Evolutionary conservation across 2,113 vertebrate genomes (phyloP), one percentile per base, ranked within the genome.

Genomic region (Chlorodrepanis virens): DNA sequence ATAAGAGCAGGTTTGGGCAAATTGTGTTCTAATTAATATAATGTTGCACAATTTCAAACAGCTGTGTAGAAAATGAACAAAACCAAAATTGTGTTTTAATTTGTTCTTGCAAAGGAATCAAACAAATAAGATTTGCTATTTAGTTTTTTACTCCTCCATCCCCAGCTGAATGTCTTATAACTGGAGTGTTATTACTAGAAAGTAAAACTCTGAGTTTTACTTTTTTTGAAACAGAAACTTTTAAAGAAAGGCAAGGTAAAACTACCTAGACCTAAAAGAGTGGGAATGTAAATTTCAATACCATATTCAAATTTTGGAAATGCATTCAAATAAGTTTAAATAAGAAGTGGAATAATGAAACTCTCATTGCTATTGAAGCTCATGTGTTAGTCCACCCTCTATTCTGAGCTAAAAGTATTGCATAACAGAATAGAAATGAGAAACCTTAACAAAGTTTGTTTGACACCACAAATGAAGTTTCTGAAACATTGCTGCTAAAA

Each of bases 21-120:
- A 82, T 25, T 77, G 61, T 81, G 53, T 71, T 91, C 90, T 93
- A 95, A 97, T 94, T 90, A 95, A 82, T 68, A 86, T 47, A 86
- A 92, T 33, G 40, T 44, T 87, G 31, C 57, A n/a, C 14, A 11
- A 86, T 82, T 77, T 88, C 86, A 83, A 83, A 68, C 94, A 97
- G 74, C 86, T 96, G 93, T 70, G 67, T 40, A 80, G 76, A 88
- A 97, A 95, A 91, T 20, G 37, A 90, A 75, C 31, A 79, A 87
- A 75, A 15, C 16, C 13, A 44, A 94, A 84, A 44, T 22, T 78
- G 45, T 45, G 44, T 9, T 70, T 78, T 63, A 35, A 67, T 78
- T 92, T 88, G 18, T 81, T 94, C 47, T 83, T 81, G 88, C 6
- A 85, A 80, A 83, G 4, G 19, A 88, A 85, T 87, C 9, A 87